A percentile compares a stretch with the other conserved stretches of the same genome.
These are phyloP conservation scores for Cephalopterus ornatus DNA, from an alignment of 2,113 vertebrate species.

Conservation along the genomic window DNA sequence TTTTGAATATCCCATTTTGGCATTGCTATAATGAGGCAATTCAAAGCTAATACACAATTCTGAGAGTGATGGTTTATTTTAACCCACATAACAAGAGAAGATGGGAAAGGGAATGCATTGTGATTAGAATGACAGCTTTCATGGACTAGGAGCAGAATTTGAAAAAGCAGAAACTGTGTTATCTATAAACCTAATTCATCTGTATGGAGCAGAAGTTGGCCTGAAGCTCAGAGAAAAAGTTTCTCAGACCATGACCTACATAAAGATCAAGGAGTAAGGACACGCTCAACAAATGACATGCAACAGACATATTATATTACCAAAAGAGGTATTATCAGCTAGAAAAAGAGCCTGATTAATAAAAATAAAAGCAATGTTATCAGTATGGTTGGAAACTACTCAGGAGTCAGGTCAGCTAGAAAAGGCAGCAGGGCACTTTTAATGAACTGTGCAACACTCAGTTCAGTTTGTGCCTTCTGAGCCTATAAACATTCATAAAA, in stretches of 20 bases:
- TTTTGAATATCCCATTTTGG: conserved; percentile 16
- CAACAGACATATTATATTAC: neutral
- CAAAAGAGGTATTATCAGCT: neutral
- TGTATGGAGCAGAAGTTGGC: neutral
- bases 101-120: neutral
- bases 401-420: neutral
- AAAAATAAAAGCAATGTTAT: neutral
- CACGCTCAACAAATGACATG: neutral
- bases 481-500: neutral
- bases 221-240: neutral
- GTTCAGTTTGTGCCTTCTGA: neutral
- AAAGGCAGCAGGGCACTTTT: neutral
- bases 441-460: neutral
- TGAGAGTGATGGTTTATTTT: conserved; percentile 36
- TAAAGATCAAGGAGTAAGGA: neutral
- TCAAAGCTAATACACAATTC: conserved; percentile 37
- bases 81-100: neutral
- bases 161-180: conserved; percentile 13
- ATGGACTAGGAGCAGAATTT: neutral
- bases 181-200: neutral
- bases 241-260: neutral
- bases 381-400: neutral
- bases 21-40: conserved; percentile 32
- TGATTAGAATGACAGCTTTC: conserved; percentile 33
- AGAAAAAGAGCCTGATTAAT: neutral